These are phyloP conservation scores for Microcaecilia unicolor DNA, from an alignment of 2,797 vertebrate genomes.

Conservation along the genomic window DNA sequence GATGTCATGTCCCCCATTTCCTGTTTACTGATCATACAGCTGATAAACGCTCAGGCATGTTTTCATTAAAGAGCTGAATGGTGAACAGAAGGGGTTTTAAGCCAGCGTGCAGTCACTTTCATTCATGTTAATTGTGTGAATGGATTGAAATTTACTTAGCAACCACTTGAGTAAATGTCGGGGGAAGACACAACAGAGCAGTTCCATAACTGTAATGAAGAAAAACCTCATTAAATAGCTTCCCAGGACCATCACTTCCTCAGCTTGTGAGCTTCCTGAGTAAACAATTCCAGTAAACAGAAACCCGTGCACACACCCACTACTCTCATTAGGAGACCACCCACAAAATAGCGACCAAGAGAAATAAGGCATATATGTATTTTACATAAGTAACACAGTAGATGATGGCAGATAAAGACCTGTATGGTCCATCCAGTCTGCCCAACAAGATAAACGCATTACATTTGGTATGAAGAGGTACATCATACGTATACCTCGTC, in stretches of 20 bases:
- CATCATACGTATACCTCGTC: too few relatives aligned
- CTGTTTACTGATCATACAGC: not conserved
- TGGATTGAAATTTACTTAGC: conserved; percentile 20
- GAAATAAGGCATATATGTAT: too few relatives aligned
- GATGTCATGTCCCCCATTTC: conserved; percentile 4
- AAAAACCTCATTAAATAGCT: conserved; percentile 25
- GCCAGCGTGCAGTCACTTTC: conserved; percentile 1
- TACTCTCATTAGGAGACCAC: accelerated
- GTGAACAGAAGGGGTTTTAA: conserved; percentile 8
- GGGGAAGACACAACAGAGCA: conserved; percentile 13
- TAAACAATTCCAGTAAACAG: conserved; percentile 4
- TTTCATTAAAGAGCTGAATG: conserved; percentile 6
- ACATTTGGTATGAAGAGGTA: too few relatives aligned
- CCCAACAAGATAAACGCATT: too few relatives aligned
- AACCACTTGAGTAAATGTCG: conserved; percentile 29
- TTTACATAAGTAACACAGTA: too few relatives aligned
- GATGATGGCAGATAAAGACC: too few relatives aligned
- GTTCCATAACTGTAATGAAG: conserved; percentile 20
- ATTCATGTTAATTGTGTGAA: conserved; percentile 18
- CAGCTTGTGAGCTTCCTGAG: conserved; percentile 18
- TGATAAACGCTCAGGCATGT: conserved; percentile 2
- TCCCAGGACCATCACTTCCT: conserved; percentile 21
- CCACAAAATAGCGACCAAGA: too few relatives aligned
- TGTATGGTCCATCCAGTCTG: too few relatives aligned
- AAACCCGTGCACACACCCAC: not conserved